These are phyloP conservation scores for Atherix ibis DNA, from an alignment of 2,888 invertebrate genomes.

Conservation along the genomic window DNA sequence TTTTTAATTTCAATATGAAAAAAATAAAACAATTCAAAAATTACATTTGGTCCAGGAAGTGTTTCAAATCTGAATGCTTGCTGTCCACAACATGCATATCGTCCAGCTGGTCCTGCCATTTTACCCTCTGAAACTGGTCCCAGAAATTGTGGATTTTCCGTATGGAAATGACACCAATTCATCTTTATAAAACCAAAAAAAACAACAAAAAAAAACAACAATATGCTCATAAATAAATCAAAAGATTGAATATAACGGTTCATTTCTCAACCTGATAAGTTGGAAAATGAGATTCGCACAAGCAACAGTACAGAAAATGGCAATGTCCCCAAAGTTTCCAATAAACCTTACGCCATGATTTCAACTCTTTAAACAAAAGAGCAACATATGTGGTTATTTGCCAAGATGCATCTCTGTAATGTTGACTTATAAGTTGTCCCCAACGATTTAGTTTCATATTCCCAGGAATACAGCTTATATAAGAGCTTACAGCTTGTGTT, in stretches of 20 bases:
- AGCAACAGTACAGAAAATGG: conserved; percentile 68
- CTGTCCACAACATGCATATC: conserved; percentile 79
- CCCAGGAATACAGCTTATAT: conserved; percentile 54
- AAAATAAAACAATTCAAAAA: conserved; percentile 1
- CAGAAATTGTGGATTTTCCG: conserved; percentile 59
- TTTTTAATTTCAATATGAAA: conserved; percentile 2
- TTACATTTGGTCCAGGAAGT: conserved; percentile 28
- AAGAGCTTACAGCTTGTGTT: conserved; percentile 49
- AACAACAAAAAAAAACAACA: neutral
- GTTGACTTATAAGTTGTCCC: conserved; percentile 55
- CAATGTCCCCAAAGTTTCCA: conserved; percentile 89
- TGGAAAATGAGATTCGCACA: conserved; percentile 63
- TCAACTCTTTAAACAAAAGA: conserved; percentile 58
- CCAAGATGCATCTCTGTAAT: conserved; percentile 61
- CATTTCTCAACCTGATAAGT: conserved; percentile 45
- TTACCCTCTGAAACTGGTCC: conserved; percentile 43
- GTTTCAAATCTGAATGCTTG: conserved; percentile 46
- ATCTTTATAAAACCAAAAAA: too few species aligned
- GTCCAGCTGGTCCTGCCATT: conserved; percentile 51
- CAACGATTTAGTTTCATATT: conserved; percentile 56
- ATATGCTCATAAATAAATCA: neutral
- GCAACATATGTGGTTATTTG: conserved; percentile 65
- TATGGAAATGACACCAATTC: conserved; percentile 69
- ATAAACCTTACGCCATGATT: conserved; percentile 81
- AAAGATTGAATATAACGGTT: neutral